Evolutionary conservation across 2,797 vertebrate species (phyloP).

Genomic region (Myotis daubentonii): DNA sequence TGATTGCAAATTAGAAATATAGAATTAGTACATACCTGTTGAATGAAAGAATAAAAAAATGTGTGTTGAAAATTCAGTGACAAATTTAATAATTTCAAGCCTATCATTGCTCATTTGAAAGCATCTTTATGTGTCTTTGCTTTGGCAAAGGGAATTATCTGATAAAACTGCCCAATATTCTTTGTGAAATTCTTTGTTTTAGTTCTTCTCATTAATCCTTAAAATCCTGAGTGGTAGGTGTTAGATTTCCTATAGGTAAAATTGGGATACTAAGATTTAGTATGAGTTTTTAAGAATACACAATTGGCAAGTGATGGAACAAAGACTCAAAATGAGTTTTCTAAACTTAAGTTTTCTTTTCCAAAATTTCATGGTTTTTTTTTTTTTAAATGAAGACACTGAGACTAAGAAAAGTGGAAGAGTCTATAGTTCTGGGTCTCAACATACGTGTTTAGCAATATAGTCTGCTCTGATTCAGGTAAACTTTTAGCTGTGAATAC

Average conservation of each 20-base stretch:
- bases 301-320: not conserved
- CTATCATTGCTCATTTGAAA: not conserved
- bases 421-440: not conserved
- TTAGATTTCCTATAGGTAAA: constrained; percentile 13
- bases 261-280: not conserved
- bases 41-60: constrained; percentile 31
- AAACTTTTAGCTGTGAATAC: not conserved
- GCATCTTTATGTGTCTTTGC: not conserved
- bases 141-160: not conserved
- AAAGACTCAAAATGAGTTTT: constrained; percentile 5
- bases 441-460: not conserved
- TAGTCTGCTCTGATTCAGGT: not conserved
- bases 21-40: not conserved
- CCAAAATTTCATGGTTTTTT: not conserved
- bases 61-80: not conserved
- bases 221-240: not conserved
- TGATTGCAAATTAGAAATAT: constrained; percentile 1
- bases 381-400: constrained; percentile 4
- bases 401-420: not conserved
- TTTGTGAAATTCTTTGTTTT: constrained; percentile 36
- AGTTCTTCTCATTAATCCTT: constrained; percentile 9
- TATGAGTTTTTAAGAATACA: not conserved
- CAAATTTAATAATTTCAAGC: not conserved
- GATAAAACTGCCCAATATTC: not conserved
- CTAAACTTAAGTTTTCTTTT: not conserved